Conservation (phyloP, 2,888 invertebrate genomes). For the Corythucha ciliata region DNA sequence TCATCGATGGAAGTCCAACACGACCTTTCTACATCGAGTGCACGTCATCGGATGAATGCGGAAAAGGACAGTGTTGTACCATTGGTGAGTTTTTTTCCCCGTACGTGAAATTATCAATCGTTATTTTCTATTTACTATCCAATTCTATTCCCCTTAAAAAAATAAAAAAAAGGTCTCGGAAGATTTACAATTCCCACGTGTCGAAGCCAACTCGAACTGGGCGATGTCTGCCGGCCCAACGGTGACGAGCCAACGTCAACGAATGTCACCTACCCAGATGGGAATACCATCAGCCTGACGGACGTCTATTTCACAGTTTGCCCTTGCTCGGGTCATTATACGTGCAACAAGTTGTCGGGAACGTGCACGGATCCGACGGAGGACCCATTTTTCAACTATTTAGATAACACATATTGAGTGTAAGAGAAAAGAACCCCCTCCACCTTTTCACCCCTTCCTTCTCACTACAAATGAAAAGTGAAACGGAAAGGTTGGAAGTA, state of each 20-base stretch:
- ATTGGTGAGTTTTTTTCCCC: conserved; percentile 21
- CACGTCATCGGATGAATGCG: conserved; percentile 20
- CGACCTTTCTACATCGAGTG: conserved; percentile 28
- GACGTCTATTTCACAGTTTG: conserved; percentile 19
- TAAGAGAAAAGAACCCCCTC: too few species aligned
- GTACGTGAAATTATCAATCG: not conserved
- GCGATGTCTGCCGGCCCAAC: conserved; percentile 13
- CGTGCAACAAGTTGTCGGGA: conserved; percentile 5
- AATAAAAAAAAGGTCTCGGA: conserved; percentile 6
- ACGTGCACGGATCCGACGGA: conserved; percentile 13
- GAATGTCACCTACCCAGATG: conserved; percentile 22
- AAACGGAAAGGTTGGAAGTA: too few species aligned
- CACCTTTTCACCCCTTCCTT: too few species aligned
- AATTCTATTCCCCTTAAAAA: not conserved
- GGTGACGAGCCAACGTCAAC: conserved; percentile 5
- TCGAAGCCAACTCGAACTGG: conserved; percentile 11
- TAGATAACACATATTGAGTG: conserved; percentile 14
- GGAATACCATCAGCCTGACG: conserved; percentile 13
- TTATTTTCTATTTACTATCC: not conserved
- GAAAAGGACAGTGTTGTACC: conserved; percentile 22
- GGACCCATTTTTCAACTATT: conserved; percentile 11
- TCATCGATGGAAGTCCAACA: too few species aligned
- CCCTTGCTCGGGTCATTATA: conserved; percentile 13
- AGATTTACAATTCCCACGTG: conserved; percentile 20
- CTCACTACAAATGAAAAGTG: too few species aligned